Percentiles rank a stretch among this genome's conserved stretches.
These are phyloP conservation scores for Erethizon dorsatum DNA, from an alignment of 2,797 vertebrate species.

Conservation along the genomic window DNA sequence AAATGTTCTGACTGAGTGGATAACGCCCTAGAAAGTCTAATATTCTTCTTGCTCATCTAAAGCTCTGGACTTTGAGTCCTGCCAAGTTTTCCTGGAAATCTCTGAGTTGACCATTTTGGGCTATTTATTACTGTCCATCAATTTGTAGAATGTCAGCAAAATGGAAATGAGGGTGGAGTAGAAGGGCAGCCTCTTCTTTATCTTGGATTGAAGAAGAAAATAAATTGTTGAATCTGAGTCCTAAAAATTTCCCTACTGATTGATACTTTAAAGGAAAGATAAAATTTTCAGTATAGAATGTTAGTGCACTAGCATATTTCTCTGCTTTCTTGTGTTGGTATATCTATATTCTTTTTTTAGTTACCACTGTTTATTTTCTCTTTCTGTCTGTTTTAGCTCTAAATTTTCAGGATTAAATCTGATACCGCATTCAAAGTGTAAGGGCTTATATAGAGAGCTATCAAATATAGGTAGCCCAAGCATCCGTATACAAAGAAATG, in stretches of 20 bases:
- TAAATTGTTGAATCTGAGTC: conserved; percentile 6
- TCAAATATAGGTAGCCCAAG: neutral
- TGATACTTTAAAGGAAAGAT: conserved; percentile 9
- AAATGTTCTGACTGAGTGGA: conserved; percentile 74
- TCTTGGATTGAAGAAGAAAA: neutral
- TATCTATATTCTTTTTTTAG: conserved; percentile 33
- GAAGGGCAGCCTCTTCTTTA: neutral
- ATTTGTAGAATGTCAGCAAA: conserved; percentile 35
- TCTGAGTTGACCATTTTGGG: conserved; percentile 44
- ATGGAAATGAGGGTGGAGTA: neutral
- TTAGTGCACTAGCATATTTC: neutral
- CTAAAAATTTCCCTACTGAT: neutral
- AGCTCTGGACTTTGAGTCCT: conserved; percentile 49
- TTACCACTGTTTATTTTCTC: conserved; percentile 18
- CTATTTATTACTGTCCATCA: conserved; percentile 59
- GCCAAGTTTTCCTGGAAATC: conserved; percentile 60
- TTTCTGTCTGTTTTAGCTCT: conserved; percentile 26
- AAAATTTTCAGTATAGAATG: neutral
- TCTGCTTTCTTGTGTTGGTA: neutral
- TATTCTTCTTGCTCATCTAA: conserved; percentile 57
- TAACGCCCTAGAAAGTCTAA: conserved; percentile 64
- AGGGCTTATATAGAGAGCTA: conserved; percentile 37
- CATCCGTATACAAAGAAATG: neutral
- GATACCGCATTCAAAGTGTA: neutral
- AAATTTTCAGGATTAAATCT: neutral